Evolutionary conservation across 1,140 invertebrate species (phyloP).

Genomic region (Rhysida immarginata): DNA sequence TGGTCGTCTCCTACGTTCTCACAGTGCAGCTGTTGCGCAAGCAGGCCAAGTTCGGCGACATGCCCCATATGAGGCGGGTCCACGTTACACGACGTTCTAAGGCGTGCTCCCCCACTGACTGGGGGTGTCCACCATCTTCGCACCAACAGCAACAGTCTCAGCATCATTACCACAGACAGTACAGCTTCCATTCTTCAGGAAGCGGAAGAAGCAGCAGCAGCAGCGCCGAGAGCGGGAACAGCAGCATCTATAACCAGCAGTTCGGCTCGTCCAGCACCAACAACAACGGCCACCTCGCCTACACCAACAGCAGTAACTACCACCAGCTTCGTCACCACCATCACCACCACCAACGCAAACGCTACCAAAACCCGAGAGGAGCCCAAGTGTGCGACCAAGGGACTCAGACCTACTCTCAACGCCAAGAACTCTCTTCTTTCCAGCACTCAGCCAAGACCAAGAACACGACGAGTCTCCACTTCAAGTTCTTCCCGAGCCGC

Average conservation of each 20-base stretch:
- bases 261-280: not conserved
- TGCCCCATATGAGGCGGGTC: not conserved
- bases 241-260: not conserved
- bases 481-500: slow-evolving; percentile 42
- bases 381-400: slow-evolving; percentile 3
- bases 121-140: too few relatives aligned
- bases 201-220: not conserved
- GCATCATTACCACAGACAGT: too few relatives aligned
- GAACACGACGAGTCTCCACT: not conserved
- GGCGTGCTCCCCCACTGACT: not conserved
- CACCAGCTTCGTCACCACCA: not conserved
- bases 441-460: not conserved
- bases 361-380: slow-evolving; percentile 12
- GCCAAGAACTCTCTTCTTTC: not conserved
- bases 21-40: slow-evolving; percentile 64
- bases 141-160: too few relatives aligned
- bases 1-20: slow-evolving; percentile 44
- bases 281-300: not conserved
- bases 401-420: not conserved
- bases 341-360: not conserved
- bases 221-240: not conserved
- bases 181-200: not conserved
- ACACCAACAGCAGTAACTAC: not conserved
- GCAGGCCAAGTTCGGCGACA: slow-evolving; percentile 24
- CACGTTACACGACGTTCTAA: not conserved